Percentiles rank a stretch among this genome's conserved stretches.
phyloP scores from a whole-genome alignment of 2,797 vertebrate species.

The Hephaestus fuliginosus region DNA sequence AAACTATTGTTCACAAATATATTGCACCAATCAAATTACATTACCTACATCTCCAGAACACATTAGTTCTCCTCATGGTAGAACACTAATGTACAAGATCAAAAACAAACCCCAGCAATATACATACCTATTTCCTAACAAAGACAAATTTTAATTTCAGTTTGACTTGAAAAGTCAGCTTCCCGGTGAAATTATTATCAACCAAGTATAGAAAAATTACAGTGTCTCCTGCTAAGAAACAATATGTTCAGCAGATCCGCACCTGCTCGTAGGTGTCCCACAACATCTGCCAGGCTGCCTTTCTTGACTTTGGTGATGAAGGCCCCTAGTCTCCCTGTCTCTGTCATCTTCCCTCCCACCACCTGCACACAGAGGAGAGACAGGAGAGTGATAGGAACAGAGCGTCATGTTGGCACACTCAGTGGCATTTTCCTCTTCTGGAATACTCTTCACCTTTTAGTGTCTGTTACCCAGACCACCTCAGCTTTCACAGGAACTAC shows the following conservation, averaged over 20 bases:
- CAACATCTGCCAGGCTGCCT: conserved; percentile 97
- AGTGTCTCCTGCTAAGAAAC: neutral
- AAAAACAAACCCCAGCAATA: neutral
- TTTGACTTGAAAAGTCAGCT: neutral
- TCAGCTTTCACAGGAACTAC: neutral
- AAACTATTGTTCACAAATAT: too few relatives aligned
- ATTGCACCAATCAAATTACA: neutral
- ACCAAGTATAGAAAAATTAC: neutral
- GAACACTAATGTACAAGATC: neutral
- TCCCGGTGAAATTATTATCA: neutral
- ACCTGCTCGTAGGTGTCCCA: conserved; percentile 98
- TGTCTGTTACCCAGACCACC: neutral
- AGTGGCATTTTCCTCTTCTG: neutral
- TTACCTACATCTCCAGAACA: too few relatives aligned
- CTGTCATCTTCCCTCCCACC: conserved; percentile 99
- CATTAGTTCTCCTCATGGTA: too few relatives aligned
- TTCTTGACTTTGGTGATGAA: conserved; percentile 99
- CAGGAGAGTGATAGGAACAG: neutral
- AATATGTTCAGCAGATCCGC: conserved; percentile 17
- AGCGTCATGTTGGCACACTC: neutral
- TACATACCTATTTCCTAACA: neutral
- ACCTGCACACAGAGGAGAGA: conserved; percentile 84
- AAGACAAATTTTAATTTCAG: neutral
- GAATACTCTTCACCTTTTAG: neutral
- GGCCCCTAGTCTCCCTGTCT: conserved; percentile 95